Evolutionary conservation across 2,113 vertebrate genomes (phyloP), one percentile per base, ranked within the genome.

Genomic region (Cyphomyrus plagiostoma): DNA sequence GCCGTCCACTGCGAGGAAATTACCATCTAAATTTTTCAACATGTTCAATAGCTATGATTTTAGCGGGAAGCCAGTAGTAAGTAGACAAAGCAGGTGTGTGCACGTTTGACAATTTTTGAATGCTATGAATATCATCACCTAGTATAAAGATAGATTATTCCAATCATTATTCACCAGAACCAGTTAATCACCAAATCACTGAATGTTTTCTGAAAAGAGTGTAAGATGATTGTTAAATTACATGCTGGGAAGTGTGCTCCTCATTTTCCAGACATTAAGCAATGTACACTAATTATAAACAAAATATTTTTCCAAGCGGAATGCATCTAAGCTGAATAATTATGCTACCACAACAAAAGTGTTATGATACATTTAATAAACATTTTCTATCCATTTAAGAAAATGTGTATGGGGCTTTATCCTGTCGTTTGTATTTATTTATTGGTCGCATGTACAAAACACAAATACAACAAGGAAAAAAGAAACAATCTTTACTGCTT

Each of bases 171-270:
- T 48, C 23, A 50, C n/a, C 48, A 23, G 74, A 80, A 48, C n/a
- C 45, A n/a, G 45, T 86, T 26, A 85, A 85, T 85, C 23, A 85
- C 23, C 83, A 85, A 85, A 85, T 85, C 13, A 86, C 49, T 48
- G 23, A 48, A n/a, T 49, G 42, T 86, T 49, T 86, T 50, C 83
- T 49, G 17, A 49, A 21, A 15, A 30, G 23, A 26, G 4, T 26
- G 46, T 85, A 23, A 23, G 82, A 23, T 45, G 46, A 84, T 26
- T 49, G 83, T 26, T 26, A 50, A 86, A 49, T 49, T 26, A 23
- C 45, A 15, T 50, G n/a, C 45, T 86, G 48, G 45, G 45, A 48
- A 26, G 7, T 2, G 4, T 49, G 45, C 21, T 15, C 4, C 83
- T 50, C n/a, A 84, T 77, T 39, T 39, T 77, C 5, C 26, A 35